phyloP scores from a whole-genome alignment of 2,888 invertebrate genomes.

The Leptinotarsa peninsularis region DNA sequence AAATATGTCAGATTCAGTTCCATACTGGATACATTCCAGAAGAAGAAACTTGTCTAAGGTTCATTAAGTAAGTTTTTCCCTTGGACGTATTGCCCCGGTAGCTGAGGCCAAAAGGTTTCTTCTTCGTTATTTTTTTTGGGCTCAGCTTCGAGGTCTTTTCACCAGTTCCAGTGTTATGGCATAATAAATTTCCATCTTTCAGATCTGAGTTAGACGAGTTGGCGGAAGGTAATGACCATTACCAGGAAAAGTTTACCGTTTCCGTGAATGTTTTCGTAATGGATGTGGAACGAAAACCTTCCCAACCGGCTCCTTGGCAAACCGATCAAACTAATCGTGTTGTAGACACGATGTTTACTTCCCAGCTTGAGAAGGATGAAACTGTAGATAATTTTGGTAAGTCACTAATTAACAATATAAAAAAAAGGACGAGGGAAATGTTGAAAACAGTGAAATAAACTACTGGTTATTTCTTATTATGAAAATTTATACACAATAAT shows the following conservation, averaged over 20 bases:
- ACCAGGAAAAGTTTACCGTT: constrained; percentile 77
- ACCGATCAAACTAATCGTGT: constrained; percentile 73
- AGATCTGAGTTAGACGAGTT: constrained; percentile 85
- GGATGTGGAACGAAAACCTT: constrained; percentile 76
- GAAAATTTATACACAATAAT: no score
- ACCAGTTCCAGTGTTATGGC: not conserved
- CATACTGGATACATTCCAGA: constrained; percentile 88
- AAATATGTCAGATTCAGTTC: constrained; percentile 88
- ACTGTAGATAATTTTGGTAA: constrained; percentile 86
- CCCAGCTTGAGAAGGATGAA: constrained; percentile 84
- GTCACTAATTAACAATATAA: constrained; percentile 15
- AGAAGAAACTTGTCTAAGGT: constrained; percentile 80
- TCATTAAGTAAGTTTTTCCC: constrained; percentile 70
- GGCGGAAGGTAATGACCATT: constrained; percentile 75
- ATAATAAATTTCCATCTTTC: constrained; percentile 30
- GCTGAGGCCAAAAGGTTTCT: not conserved
- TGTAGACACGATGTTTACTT: constrained; percentile 77
- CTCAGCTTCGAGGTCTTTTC: no score
- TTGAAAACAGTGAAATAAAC: not conserved
- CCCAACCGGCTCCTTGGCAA: constrained; percentile 81
- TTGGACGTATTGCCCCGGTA: not conserved
- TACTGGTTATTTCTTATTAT: no score
- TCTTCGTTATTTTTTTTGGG: no score
- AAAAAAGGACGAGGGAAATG: not conserved
- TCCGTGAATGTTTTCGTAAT: constrained; percentile 79